Base-by-base conservation (phyloP, 2,797 vertebrate species). In the Pantherophis alleghaniensis region DNA sequence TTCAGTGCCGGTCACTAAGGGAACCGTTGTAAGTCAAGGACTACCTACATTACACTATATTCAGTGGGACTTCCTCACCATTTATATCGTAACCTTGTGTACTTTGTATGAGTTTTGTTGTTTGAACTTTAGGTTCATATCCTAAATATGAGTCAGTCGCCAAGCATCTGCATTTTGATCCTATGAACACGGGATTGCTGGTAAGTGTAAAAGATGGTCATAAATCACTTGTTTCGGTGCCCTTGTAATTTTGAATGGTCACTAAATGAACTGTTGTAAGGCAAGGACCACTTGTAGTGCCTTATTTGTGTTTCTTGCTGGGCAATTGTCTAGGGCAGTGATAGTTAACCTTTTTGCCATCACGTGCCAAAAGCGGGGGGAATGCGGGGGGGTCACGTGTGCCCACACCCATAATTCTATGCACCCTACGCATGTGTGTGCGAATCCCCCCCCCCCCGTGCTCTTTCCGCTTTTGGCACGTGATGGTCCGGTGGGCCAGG, bases 401-500 rank as follows among this genome's bases (percentile, higher is more conserved):
- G 47, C 47, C 47, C 47, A 47, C 47, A 47, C 47, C 47, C 47
- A 47, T 47, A 47, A 47, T 47, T 47, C 47, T 47, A 47, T 47
- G 47, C 47, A 47, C 47, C 47, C 42, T 42, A 4, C 4, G 4
- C 42, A 47, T 47, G 3, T 4, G 4, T 0, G 42, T 4, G 4
- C 42, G 42, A 42, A 42, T 32, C 32, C 32, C 3, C 42, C 42
- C 4, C 42, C 42, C 42, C 42, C 42, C 4, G 42, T 4, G 0
- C 42, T 47, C 42, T 47, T 4, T 4, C 47, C 47, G 6, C 47
- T 47, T 47, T 47, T 7, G 47, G 47, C 47, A 47, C 0, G 47
- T 0, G 1, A 6, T 47, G 47, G 47, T 1, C 47, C 47, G 1
- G 5, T 47, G 47, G 47, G 47, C 47, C 47, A 1, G 1, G 47